Evolutionary conservation across 2,888 invertebrate species (phyloP).

Genomic region (Zeuzera pyrina): DNA sequence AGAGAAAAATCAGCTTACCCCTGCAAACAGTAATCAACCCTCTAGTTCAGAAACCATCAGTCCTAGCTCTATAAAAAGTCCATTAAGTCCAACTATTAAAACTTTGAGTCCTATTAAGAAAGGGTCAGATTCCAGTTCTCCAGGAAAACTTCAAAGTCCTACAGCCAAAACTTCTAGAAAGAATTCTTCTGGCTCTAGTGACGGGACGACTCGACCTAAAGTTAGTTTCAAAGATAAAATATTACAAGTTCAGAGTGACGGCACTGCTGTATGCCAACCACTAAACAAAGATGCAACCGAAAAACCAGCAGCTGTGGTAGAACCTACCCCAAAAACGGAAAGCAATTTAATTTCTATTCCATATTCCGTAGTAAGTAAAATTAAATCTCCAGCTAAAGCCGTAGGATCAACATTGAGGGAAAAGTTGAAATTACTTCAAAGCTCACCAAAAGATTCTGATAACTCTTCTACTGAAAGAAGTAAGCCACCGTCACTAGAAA

Average conservation of each 20-base stretch:
- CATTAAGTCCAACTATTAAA: conserved; percentile 64
- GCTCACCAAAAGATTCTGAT: conserved; percentile 42
- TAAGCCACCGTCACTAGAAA: conserved; percentile 36
- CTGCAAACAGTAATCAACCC: conserved; percentile 55
- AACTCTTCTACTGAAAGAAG: conserved; percentile 32
- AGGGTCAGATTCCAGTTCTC: conserved; percentile 62
- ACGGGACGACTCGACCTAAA: conserved; percentile 63
- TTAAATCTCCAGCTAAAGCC: conserved; percentile 65
- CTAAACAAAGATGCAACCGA: conserved; percentile 52
- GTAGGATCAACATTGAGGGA: conserved; percentile 64
- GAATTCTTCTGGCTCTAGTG: conserved; percentile 62
- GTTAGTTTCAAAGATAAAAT: conserved; percentile 77
- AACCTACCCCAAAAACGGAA: conserved; percentile 61
- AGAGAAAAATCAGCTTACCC: conserved; percentile 62
- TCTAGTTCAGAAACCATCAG: conserved; percentile 68
- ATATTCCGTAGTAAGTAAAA: conserved; percentile 67
- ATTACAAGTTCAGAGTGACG: conserved; percentile 70
- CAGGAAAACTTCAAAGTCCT: conserved; percentile 63
- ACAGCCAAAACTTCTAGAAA: conserved; percentile 61
- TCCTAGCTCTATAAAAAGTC: conserved; percentile 65
- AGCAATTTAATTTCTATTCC: conserved; percentile 63
- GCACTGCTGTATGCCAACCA: conserved; percentile 60
- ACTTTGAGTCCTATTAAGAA: conserved; percentile 63
- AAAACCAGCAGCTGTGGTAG: conserved; percentile 57
- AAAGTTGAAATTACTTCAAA: conserved; percentile 62